phyloP scores from a whole-genome alignment of 2,113 vertebrate genomes.

The Antidorcas marsupialis region DNA sequence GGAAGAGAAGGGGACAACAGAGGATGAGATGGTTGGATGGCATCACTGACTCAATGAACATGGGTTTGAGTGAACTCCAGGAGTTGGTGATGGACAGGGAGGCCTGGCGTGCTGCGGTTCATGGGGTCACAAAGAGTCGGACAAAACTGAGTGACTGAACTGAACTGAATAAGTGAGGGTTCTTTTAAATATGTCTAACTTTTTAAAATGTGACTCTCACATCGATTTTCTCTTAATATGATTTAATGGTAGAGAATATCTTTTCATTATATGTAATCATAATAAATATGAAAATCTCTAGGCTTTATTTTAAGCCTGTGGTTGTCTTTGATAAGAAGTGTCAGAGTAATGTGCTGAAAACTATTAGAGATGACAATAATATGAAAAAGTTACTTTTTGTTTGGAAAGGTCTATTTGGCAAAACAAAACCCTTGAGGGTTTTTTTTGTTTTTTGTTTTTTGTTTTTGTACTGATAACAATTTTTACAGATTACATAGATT shows the following conservation, averaged over 20 bases:
- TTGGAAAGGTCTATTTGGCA: neutral
- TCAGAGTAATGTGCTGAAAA: neutral
- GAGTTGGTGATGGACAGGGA: too few relatives aligned
- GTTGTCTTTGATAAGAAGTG: neutral
- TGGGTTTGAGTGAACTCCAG: too few relatives aligned
- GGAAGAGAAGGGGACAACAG: too few relatives aligned
- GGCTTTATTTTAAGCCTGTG: neutral
- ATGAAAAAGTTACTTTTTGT: neutral
- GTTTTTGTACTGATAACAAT: neutral
- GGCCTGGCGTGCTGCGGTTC: too few relatives aligned
- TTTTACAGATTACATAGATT: neutral
- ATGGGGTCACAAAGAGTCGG: too few relatives aligned
- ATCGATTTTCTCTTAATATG: neutral
- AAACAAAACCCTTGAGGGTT: neutral
- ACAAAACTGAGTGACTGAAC: too few relatives aligned
- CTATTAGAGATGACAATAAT: neutral
- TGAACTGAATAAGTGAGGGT: neutral
- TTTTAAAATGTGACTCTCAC: neutral
- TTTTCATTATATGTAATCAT: neutral
- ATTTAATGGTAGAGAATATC: accelerated
- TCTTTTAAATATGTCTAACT: neutral
- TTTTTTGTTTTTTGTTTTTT: neutral
- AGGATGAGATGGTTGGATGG: too few relatives aligned
- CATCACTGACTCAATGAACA: too few relatives aligned
- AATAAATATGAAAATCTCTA: neutral